Evolutionary conservation across 2,113 vertebrate species (phyloP), one percentile per base, ranked within the genome.

Genomic region (Willisornis vidua): DNA sequence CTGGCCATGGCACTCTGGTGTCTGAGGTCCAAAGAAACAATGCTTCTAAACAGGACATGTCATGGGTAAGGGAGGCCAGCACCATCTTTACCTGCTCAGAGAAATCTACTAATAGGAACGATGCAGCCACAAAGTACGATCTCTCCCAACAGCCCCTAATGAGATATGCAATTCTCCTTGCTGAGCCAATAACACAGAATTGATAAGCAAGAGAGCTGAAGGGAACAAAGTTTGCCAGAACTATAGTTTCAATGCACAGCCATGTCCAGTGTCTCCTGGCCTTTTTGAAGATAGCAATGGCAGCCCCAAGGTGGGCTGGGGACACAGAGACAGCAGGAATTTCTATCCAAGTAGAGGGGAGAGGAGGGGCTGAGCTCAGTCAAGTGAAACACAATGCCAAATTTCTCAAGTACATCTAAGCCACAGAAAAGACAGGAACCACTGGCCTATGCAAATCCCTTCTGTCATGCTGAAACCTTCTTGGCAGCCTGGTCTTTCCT

Each of bases 371-470:
- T 78, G 66, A 85, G 45, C 24, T 89, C 39, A 52, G 51, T 57
- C 37, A 57, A 68, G 70, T 3, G 33, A 87, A 95, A 65, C 46
- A 62, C 35, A 45, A 23, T 31, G 74, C 66, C 66, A 65, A 82
- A 94, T 77, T 89, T 86, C 71, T 88, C 28, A 31, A 91, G 81
- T 57, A 68, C 7, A 0, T 87, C 54, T 87, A 54, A 62, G 49
- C 52, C 54, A 79, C 58, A 70, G 74, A 91, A 93, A 87, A 90
- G 52, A 76, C 71, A 85, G 71, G 62, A 97, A 62, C 58, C 51
- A 95, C 19, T 79, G 87, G 58, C 77, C 87, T 96, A 55, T 91
- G 74, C 33, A 92, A 95, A 94, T 91, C 67, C 71, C 87, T 96
- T 95, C 94, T 93, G 71, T 85, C 43, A 29, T 11, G 20, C 54